phyloP scores from a whole-genome alignment of 35 echinoderm and acorn worm species.

The Amphiura filiformis region DNA sequence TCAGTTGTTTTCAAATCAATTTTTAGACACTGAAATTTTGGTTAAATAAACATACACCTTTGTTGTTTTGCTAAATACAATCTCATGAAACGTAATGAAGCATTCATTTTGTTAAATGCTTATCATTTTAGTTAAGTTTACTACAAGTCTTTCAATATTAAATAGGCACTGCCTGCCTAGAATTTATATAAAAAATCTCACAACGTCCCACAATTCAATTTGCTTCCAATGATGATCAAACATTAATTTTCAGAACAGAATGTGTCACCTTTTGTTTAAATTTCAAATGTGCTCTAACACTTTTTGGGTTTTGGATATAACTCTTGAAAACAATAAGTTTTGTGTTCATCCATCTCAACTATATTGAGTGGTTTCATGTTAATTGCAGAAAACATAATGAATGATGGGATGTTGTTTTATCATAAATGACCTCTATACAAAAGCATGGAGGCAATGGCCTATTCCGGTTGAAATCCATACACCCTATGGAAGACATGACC shows the following conservation, averaged over 20 bases:
- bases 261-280: too few relatives aligned
- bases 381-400: neutral
- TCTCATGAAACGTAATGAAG: neutral
- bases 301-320: too few relatives aligned
- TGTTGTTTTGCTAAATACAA: neutral
- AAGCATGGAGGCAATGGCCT: neutral
- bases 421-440: neutral
- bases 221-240: neutral
- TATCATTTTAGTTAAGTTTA: neutral
- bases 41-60: neutral
- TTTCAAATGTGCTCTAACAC: too few relatives aligned
- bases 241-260: too few relatives aligned
- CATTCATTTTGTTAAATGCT: neutral
- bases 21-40: neutral
- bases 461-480: too few relatives aligned
- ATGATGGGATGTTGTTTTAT: neutral
- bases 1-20: neutral
- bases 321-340: too few relatives aligned
- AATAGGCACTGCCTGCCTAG: neutral
- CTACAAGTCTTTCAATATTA: neutral
- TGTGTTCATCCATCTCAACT: too few relatives aligned
- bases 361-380: too few relatives aligned
- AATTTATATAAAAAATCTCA: neutral
- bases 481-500: too few relatives aligned
- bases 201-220: neutral